A percentile compares a stretch with the other conserved stretches of the same genome.
These are phyloP conservation scores for Piezodorus guildinii DNA, from an alignment of 1,140 invertebrate genomes.

Conservation along the genomic window DNA sequence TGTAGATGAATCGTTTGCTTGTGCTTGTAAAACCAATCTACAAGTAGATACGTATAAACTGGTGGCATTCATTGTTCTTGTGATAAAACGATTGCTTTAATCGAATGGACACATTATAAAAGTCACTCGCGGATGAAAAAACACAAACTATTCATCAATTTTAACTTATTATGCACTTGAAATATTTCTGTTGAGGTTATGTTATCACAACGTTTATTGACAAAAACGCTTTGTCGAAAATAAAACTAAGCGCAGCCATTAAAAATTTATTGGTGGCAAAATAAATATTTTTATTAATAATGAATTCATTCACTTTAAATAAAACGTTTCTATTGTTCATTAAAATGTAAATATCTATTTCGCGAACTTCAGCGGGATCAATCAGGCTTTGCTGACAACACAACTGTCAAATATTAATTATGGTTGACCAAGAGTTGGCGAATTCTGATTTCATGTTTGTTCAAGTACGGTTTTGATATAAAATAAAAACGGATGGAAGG, in stretches of 20 bases:
- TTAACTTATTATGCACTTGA: too few relatives aligned
- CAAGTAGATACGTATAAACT: conserved; percentile 74
- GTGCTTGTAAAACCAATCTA: conserved; percentile 60
- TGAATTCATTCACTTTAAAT: too few relatives aligned
- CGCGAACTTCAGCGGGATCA: background rate
- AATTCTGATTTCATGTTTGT: background rate
- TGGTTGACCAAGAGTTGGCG: conserved; percentile 16
- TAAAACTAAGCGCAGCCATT: too few relatives aligned
- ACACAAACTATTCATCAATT: too few relatives aligned
- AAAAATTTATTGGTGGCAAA: too few relatives aligned
- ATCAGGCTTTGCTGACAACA: conserved; percentile 15
- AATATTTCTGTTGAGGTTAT: too few relatives aligned
- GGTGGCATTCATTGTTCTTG: conserved; percentile 61
- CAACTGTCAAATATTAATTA: conserved; percentile 24
- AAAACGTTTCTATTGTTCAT: too few relatives aligned
- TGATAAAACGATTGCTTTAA: background rate
- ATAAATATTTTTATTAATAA: too few relatives aligned
- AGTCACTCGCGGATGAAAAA: background rate
- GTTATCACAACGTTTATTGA: too few relatives aligned
- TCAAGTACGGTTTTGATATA: too few relatives aligned
- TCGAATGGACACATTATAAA: background rate
- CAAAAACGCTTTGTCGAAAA: too few relatives aligned
- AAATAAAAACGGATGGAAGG: too few relatives aligned
- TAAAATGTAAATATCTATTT: background rate
- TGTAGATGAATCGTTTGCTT: conserved; percentile 51